phyloP scores from a whole-genome alignment of 37 sponge, comb jelly and placozoan genomes.

The Oscarella lobularis region DNA sequence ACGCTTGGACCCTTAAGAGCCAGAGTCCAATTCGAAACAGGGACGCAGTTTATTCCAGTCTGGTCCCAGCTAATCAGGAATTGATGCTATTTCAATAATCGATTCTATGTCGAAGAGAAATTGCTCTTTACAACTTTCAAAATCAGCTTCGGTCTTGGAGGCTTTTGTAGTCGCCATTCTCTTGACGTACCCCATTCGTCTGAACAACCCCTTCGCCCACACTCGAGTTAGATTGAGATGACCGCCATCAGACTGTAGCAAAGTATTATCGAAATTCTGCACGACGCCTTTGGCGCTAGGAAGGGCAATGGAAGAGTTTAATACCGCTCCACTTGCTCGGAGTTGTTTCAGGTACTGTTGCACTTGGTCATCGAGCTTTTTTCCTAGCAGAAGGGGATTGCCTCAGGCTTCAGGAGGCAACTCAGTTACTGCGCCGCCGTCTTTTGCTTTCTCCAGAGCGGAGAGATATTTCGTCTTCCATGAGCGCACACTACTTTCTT shows the following conservation, averaged over 20 bases:
- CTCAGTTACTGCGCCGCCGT: too few relatives aligned
- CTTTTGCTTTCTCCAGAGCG: not conserved
- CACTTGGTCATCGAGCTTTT: too few relatives aligned
- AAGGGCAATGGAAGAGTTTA: not conserved
- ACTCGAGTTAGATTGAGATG: not conserved
- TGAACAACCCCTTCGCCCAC: not conserved
- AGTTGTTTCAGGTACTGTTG: not conserved
- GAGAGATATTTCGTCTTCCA: not conserved
- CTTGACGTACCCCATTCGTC: not conserved
- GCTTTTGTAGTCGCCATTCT: not conserved
- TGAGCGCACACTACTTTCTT: not conserved
- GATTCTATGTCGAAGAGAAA: not conserved
- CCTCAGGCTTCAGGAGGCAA: too few relatives aligned
- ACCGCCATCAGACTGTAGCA: not conserved
- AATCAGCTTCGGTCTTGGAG: not conserved
- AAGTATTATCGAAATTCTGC: not conserved
- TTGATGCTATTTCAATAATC: not conserved
- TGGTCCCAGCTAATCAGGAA: not conserved
- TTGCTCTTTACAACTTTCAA: not conserved
- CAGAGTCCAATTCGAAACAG: not conserved
- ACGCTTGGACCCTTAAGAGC: not conserved
- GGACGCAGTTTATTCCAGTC: not conserved
- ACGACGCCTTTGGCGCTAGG: not conserved
- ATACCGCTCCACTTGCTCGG: not conserved
- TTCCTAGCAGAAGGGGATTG: too few relatives aligned